Conservation (phyloP, 2,797 vertebrate species). For the Crossoptilon crossoptilon region DNA sequence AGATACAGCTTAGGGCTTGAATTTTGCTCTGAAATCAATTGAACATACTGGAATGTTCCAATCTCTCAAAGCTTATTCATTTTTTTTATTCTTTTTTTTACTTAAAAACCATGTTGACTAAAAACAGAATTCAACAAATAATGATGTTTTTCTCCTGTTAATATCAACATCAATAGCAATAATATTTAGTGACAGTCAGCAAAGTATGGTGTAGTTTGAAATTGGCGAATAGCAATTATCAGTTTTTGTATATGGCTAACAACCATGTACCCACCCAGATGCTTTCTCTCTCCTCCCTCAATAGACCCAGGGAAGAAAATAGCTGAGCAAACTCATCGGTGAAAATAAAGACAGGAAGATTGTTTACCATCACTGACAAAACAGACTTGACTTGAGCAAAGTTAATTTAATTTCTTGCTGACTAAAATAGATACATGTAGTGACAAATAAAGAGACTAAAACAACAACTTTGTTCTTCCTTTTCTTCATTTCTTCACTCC, state of each 20-base stretch:
- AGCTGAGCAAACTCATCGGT: not conserved
- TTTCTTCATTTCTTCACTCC: not conserved
- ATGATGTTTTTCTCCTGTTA: not conserved
- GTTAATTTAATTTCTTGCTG: not conserved
- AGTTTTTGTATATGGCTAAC: not conserved
- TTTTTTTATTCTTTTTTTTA: not conserved
- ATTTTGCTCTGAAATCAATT: not conserved
- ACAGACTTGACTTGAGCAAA: not conserved
- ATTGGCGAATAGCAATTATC: not conserved
- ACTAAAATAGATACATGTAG: not conserved
- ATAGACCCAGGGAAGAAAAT: not conserved
- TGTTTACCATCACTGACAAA: not conserved
- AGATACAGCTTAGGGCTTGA: fast-evolving
- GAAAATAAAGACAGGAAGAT: not conserved
- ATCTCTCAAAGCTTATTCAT: not conserved
- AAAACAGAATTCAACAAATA: not conserved
- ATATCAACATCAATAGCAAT: not conserved
- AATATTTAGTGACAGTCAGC: not conserved
- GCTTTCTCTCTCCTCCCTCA: not conserved
- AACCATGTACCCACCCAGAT: not conserved
- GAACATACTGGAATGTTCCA: not conserved
- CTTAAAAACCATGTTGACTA: not conserved
- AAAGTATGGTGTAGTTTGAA: not conserved
- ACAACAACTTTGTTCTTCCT: not conserved
- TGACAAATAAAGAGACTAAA: not conserved